Percentiles rank a stretch among this genome's conserved stretches.
phyloP scores from a whole-genome alignment of 2,888 invertebrate genomes.

The Helicoverpa assulta region DNA sequence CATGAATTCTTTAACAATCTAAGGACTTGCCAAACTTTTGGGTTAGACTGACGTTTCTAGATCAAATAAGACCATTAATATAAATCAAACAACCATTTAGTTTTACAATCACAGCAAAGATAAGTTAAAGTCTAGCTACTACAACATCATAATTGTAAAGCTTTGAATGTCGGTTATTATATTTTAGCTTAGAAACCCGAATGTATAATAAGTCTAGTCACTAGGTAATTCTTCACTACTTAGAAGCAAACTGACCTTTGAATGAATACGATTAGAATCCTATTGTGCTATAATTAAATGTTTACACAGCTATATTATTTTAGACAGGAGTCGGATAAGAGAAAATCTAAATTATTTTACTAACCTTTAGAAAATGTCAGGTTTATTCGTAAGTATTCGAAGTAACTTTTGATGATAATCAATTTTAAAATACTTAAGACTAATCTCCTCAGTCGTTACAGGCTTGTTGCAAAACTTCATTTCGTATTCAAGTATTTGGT shows the following conservation, averaged over 20 bases:
- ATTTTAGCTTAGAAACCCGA: conserved; percentile 15
- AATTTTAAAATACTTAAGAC: background rate
- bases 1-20: too few species aligned
- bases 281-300: conserved; percentile 33
- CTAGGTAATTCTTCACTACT: conserved; percentile 47
- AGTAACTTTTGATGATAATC: background rate
- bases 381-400: background rate
- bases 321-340: background rate
- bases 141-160: background rate
- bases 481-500: conserved; percentile 41
- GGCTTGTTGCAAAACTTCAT: conserved; percentile 18
- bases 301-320: background rate
- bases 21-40: too few species aligned
- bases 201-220: conserved; percentile 31
- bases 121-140: conserved; percentile 7
- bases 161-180: conserved; percentile 5
- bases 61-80: background rate
- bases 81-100: background rate
- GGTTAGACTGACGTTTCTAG: too few species aligned
- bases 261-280: conserved; percentile 30
- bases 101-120: background rate
- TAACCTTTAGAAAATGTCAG: conserved; percentile 3
- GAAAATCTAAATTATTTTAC: background rate
- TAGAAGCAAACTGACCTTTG: conserved; percentile 28
- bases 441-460: background rate